phyloP scores from a whole-genome alignment of 2,888 invertebrate genomes.

The Oegoconia quadripuncta region DNA sequence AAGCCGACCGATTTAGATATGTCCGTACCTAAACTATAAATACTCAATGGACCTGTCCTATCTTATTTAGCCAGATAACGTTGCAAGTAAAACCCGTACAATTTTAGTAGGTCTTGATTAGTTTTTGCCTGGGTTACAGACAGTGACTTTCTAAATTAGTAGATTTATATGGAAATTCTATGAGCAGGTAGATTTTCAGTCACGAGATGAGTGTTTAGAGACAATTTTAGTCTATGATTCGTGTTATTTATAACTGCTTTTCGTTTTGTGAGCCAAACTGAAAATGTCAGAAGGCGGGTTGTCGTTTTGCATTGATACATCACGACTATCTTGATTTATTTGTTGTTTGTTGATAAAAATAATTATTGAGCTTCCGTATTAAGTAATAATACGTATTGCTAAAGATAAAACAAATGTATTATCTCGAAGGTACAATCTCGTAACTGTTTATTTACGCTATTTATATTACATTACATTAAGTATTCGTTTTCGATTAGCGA shows the following conservation, averaged over 20 bases:
- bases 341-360: slow-evolving; percentile 8
- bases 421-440: no score
- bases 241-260: slow-evolving; percentile 46
- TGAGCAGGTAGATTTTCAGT: slow-evolving; percentile 4
- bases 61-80: slow-evolving; percentile 16
- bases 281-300: slow-evolving; percentile 41
- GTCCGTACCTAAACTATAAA: slow-evolving; percentile 1
- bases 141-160: slow-evolving; percentile 17
- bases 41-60: slow-evolving; percentile 11
- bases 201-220: slow-evolving; percentile 30
- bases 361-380: no score
- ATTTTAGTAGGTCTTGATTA: slow-evolving; percentile 19
- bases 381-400: no score
- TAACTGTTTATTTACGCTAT: no score
- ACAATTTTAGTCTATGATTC: slow-evolving; percentile 39
- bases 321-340: slow-evolving; percentile 1
- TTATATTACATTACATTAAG: no score
- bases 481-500: no score
- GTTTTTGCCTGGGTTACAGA: slow-evolving; percentile 14
- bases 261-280: slow-evolving; percentile 44
- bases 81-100: slow-evolving; percentile 18
- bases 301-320: slow-evolving; percentile 12
- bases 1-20: slow-evolving; percentile 37
- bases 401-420: no score
- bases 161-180: slow-evolving; percentile 12